These are phyloP conservation scores for Loxodonta africana DNA, from an alignment of 2,113 vertebrate species.

Conservation along the genomic window DNA sequence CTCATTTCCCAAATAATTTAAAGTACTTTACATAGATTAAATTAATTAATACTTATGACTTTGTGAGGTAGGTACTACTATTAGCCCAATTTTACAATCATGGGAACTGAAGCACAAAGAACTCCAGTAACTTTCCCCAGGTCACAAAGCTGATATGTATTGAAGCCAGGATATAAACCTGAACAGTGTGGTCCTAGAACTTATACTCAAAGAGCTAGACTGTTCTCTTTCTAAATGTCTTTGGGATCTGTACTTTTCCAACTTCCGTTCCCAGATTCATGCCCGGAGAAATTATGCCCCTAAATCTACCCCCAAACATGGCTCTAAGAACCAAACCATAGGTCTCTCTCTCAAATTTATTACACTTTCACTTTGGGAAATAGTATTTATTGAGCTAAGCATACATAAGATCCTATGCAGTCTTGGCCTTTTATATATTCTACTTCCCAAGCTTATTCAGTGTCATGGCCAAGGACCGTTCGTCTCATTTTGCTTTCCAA, in stretches of 20 bases:
- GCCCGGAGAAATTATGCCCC: background rate
- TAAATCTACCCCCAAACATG: background rate
- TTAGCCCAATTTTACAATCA: background rate
- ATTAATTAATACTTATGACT: background rate
- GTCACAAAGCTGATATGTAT: background rate
- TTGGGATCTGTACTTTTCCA: background rate
- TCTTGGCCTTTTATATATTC: background rate
- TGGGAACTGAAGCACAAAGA: background rate
- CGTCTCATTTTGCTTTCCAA: background rate
- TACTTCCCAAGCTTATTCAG: background rate
- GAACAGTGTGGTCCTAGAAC: background rate
- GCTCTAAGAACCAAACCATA: background rate
- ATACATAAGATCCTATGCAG: background rate
- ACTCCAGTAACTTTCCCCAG: background rate
- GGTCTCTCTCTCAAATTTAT: background rate
- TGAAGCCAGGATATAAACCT: background rate
- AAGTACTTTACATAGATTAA: background rate
- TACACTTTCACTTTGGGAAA: background rate
- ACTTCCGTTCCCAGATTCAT: background rate
- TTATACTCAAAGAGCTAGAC: background rate
- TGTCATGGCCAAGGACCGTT: background rate
- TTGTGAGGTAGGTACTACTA: background rate
- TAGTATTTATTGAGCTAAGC: background rate
- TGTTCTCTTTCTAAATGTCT: background rate
- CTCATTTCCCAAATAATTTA: conserved; percentile 58